Percentiles rank a stretch among this genome's conserved stretches.
These are phyloP conservation scores for Poeciliopsis occidentalis DNA, from an alignment of 2,113 vertebrate species.

Conservation along the genomic window DNA sequence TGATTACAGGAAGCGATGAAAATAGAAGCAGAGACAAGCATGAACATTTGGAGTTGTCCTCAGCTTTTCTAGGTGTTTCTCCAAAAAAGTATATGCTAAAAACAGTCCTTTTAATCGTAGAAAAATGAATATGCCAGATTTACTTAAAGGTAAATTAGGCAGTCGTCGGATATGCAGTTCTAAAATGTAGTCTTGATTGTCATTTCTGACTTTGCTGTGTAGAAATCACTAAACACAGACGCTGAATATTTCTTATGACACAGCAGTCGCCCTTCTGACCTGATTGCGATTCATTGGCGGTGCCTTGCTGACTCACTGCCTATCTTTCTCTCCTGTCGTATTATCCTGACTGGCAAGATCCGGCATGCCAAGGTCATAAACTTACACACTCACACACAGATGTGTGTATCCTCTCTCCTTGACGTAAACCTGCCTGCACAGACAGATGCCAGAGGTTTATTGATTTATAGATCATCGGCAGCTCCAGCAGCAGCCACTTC, in stretches of 20 bases:
- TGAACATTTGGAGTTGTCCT: not conserved
- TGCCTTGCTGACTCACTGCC: slow-evolving; percentile 75
- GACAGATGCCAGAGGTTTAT: slow-evolving; percentile 36
- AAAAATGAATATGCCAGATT: not conserved
- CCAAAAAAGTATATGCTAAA: not conserved
- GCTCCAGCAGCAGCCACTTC: slow-evolving; percentile 18
- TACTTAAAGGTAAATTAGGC: not conserved
- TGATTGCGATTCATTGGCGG: slow-evolving; percentile 66
- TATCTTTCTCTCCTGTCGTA: slow-evolving; percentile 53
- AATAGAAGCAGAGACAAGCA: slow-evolving; percentile 26
- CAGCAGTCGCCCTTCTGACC: slow-evolving; percentile 65
- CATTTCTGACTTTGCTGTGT: slow-evolving; percentile 5
- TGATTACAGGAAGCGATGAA: slow-evolving; percentile 34
- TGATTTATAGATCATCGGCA: slow-evolving; percentile 44
- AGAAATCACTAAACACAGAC: slow-evolving; percentile 13
- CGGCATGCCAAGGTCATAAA: slow-evolving; percentile 57
- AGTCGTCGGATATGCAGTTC: not conserved
- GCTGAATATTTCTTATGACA: slow-evolving; percentile 54
- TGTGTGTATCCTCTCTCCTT: slow-evolving; percentile 11
- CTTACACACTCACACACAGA: not conserved
- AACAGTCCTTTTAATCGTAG: not conserved
- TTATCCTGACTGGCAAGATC: slow-evolving; percentile 57
- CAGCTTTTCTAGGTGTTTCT: not conserved
- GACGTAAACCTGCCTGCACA: slow-evolving; percentile 32
- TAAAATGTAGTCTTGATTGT: not conserved